Percentiles rank a stretch among this genome's conserved stretches.
phyloP scores from a whole-genome alignment of 1,140 invertebrate species.

The Drosophila ironensis region DNA sequence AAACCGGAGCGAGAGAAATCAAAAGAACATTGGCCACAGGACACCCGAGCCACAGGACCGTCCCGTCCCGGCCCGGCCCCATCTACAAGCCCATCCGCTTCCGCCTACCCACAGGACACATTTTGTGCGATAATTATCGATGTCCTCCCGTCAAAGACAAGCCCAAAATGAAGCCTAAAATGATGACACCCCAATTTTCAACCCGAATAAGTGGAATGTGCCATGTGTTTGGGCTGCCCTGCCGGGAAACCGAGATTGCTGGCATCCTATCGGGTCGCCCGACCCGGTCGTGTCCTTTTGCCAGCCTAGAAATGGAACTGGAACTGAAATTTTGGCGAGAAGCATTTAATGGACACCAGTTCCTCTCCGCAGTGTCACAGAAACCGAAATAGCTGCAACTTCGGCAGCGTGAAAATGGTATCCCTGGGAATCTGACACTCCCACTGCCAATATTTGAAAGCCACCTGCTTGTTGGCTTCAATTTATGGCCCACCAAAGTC shows the following conservation, averaged over 20 bases:
- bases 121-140: conserved; percentile 71
- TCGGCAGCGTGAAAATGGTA: no score
- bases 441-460: no score
- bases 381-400: no score
- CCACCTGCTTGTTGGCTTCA: no score
- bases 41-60: no score
- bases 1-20: conserved; percentile 12
- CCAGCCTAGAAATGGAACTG: neutral
- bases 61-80: neutral
- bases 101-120: conserved; percentile 28
- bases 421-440: no score
- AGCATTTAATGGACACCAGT: conserved; percentile 3
- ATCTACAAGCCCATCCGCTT: no score
- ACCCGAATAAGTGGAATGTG: no score
- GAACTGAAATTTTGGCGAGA: neutral
- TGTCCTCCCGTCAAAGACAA: conserved; percentile 52
- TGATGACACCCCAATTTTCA: conserved; percentile 31
- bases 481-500: no score
- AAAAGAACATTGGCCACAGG: conserved; percentile 53
- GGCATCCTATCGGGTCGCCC: conserved; percentile 12
- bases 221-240: no score
- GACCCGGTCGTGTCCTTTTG: neutral
- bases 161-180: conserved; percentile 39
- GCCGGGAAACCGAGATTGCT: conserved; percentile 44
- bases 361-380: neutral